Percentiles rank a stretch among this genome's conserved stretches.
Conservation (phyloP, 2,113 vertebrate genomes). For the Ammodytes dubius region DNA sequence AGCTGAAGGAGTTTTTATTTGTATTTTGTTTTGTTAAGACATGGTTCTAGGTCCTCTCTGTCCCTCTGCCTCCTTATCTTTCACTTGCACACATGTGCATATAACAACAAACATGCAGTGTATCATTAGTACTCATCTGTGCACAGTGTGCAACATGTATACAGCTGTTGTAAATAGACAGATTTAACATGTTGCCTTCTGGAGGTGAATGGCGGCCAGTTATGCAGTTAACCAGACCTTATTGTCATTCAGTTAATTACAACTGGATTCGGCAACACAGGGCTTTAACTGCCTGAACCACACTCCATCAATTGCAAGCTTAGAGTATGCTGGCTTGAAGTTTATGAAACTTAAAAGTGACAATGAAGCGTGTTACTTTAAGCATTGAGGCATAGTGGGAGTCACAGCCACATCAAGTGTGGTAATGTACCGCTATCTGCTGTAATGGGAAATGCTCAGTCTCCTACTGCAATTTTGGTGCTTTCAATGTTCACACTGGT, state of each 20-base stretch:
- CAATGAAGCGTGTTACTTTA: conserved; percentile 35
- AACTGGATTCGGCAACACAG: conserved; percentile 54
- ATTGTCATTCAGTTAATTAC: conserved; percentile 72
- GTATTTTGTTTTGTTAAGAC: neutral
- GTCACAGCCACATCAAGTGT: conserved; percentile 16
- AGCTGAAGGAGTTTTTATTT: too few relatives aligned
- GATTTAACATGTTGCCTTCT: conserved; percentile 68
- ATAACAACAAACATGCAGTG: conserved; percentile 18
- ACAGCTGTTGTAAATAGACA: conserved; percentile 39
- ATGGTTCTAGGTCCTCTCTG: too few relatives aligned
- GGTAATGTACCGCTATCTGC: conserved; percentile 44
- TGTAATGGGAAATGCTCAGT: neutral
- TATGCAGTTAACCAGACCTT: conserved; percentile 64
- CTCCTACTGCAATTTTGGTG: neutral
- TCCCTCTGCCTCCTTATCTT: neutral
- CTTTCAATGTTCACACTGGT: neutral
- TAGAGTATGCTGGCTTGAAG: conserved; percentile 2
- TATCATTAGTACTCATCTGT: conserved; percentile 7
- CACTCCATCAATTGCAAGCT: conserved; percentile 23
- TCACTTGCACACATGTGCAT: neutral
- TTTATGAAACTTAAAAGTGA: conserved; percentile 15
- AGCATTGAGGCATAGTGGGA: conserved; percentile 7
- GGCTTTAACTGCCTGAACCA: conserved; percentile 22
- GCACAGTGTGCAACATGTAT: conserved; percentile 32
- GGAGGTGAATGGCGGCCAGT: conserved; percentile 68